Evolutionary conservation across 2,888 invertebrate species (phyloP).

Genomic region (Alentia gelatinosa): DNA sequence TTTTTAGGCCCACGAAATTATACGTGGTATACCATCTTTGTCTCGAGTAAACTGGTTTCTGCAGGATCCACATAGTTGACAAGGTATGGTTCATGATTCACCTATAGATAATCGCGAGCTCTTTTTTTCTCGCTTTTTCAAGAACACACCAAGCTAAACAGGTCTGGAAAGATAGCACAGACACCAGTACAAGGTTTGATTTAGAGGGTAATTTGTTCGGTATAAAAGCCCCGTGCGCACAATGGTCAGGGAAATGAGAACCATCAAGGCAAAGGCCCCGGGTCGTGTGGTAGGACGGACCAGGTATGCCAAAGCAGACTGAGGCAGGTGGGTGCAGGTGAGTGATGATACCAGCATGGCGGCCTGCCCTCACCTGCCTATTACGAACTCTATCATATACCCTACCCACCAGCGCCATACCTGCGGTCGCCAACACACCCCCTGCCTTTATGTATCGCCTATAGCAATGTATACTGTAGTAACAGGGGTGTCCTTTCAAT

Average conservation of each 20-base stretch:
- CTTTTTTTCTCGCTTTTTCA: too few species aligned
- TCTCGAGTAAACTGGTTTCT: too few species aligned
- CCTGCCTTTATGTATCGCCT: too few species aligned
- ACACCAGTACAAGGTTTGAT: neutral
- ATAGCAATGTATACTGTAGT: neutral
- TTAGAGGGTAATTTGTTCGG: neutral
- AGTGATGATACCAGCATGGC: constrained; percentile 11
- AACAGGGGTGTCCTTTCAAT: neutral
- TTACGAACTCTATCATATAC: neutral
- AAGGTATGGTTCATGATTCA: too few species aligned
- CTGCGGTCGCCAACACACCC: neutral
- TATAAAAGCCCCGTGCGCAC: neutral
- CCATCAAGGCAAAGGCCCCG: neutral
- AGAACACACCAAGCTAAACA: neutral
- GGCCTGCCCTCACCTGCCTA: neutral
- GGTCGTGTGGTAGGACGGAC: neutral
- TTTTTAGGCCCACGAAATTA: too few species aligned
- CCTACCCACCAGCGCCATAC: neutral
- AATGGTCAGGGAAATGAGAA: neutral
- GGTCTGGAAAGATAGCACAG: neutral
- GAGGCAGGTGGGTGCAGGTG: neutral
- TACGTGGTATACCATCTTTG: too few species aligned
- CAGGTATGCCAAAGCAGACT: neutral
- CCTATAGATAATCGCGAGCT: too few species aligned
- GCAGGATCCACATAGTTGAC: too few species aligned